Base-by-base conservation (phyloP, 1,140 invertebrate species). In the Oryzaephilus surinamensis region DNA sequence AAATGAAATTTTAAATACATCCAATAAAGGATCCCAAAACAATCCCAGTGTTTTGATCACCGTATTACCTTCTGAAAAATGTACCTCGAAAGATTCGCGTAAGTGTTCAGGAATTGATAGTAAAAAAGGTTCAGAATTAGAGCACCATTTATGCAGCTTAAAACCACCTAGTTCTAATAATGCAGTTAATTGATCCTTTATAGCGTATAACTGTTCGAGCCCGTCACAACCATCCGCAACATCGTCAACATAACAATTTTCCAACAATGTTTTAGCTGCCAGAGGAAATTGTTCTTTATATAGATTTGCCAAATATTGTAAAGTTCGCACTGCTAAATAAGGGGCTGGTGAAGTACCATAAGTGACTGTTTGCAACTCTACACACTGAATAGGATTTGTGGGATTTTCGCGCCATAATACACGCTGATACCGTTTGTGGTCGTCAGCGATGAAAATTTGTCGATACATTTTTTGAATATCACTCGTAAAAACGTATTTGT, bases 381-480 rank as follows among this genome's bases (percentile, higher is more conserved):
- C 57, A 1, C 38, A 20, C 3, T 46, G 24, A 11, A 50, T 7
- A 4, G 37, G 23, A 17, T 55, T 41, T 3, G 32, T 24, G 5
- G 8, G 13, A 16, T 36, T 30, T n/a, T 37, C 18, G 12, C 52
- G 38, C 59, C 61, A 64, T 0, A 63, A 16, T 10, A 65, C 57
- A 28, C 45, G 39, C 20, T 64, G 62, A 44, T 50, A 54, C 28
- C 48, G 36, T 11, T 35, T 17, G 18, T 61, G 52, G 17, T 55
- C 43, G n/a, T 24, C 6, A 12, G 34, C 24, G 5, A 62, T 48
- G 1, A 57, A 16, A 4, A 67, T 51, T 41, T 64, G 61, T 7
- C 64, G 32, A 40, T 64, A 71, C 62, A 69, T 69, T 39, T 63
- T 59, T 5, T 43, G 31, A 4, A 67, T 57, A 27, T 68, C 64